These are phyloP conservation scores for Halyomorpha halys DNA, from an alignment of 1,140 invertebrate species.

Conservation along the genomic window DNA sequence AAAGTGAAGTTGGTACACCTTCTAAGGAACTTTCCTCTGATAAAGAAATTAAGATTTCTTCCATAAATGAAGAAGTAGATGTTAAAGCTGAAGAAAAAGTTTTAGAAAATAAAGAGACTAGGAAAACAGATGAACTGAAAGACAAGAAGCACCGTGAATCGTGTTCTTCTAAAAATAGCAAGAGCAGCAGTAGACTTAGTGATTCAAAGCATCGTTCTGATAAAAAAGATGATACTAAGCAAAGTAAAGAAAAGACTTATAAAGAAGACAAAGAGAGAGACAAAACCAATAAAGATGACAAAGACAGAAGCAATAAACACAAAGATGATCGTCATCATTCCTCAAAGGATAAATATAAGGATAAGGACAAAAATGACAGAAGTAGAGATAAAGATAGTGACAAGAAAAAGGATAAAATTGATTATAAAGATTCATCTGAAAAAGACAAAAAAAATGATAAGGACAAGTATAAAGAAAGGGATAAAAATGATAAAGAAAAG, in stretches of 20 bases:
- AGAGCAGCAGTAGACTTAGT: background rate
- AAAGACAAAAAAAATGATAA: constrained; percentile 30
- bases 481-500: constrained; percentile 32
- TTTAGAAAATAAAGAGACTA: no score
- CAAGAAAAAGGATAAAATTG: constrained; percentile 6
- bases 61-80: no score
- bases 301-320: constrained; percentile 34
- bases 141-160: background rate
- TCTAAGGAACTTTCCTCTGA: no score
- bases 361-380: constrained; percentile 16
- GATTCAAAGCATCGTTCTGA: constrained; percentile 9
- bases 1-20: no score
- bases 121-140: background rate
- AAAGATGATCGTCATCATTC: constrained; percentile 26
- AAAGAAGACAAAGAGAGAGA: constrained; percentile 33
- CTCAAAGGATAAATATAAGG: constrained; percentile 25
- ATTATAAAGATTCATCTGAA: constrained; percentile 25
- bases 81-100: no score
- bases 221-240: constrained; percentile 6
- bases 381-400: constrained; percentile 14
- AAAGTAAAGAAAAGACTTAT: constrained; percentile 23
- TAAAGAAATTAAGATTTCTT: no score
- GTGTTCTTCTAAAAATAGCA: background rate
- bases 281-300: constrained; percentile 38
- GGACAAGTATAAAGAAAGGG: constrained; percentile 35